Base-by-base conservation (phyloP, 2,797 vertebrate species). In the Anolis apletophallus region DNA sequence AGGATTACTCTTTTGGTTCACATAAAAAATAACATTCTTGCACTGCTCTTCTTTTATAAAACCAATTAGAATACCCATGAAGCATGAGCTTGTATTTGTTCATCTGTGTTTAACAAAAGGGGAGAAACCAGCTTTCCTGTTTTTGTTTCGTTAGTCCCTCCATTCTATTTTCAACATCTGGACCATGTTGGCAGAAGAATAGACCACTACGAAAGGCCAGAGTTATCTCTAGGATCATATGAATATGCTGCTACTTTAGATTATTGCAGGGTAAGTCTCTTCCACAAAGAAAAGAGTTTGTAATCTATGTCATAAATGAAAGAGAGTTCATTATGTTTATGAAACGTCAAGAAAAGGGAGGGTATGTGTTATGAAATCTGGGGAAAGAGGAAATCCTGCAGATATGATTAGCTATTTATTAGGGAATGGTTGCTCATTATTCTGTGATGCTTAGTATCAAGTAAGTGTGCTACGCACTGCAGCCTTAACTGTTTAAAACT, bases 91-190 rank as follows among this genome's bases (percentile, higher is more conserved):
- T 85, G 23, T 12, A 1, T 36, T 84, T 69, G 6, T 52, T 34
- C 40, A 9, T 83, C 68, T 68, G 0, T 80, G 72, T 90, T 81
- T 91, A 61, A 86, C 81, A 79, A 91, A 93, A 88, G 2, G 73
- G 92, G 46, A 46, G 0, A 21, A 59, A 74, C 68, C 78, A 79
- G 19, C 32, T 84, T 88, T 76, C 83, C 82, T 95, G 59, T 81
- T 93, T 68, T 91, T 91, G 1, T 90, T 91, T 80, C 87, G 54
- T 68, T 85, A 98, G 99, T 99, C 36, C 98, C 98, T 54, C 96
- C 93, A 0, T 98, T 97, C 93, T 99, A 98, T 93, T 99, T 99
- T 94, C 99, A 99, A 97, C 98, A 99, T 95, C 97, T 99, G 94
- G 98, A 99, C 95, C 98, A 99, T 91, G 91, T 97, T 92, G 98